Percentiles rank a stretch among this genome's conserved stretches.
Conservation (phyloP, 2,113 vertebrate species). For the Zosterops pallidus region DNA sequence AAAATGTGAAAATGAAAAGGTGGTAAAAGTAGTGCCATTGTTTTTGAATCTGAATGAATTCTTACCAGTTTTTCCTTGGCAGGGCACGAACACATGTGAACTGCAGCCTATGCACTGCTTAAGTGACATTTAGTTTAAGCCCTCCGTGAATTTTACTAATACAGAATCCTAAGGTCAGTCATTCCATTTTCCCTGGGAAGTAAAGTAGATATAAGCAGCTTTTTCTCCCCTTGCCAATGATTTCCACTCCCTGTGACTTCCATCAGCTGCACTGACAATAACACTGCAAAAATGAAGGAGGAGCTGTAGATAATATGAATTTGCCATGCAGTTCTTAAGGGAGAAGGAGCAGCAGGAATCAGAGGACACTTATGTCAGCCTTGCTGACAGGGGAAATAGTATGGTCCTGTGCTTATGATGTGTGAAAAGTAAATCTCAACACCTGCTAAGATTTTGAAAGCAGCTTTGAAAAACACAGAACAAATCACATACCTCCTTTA, state of each 20-base stretch:
- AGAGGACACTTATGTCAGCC: not conserved
- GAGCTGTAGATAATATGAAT: not conserved
- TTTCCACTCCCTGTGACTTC: not conserved
- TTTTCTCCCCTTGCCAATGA: not conserved
- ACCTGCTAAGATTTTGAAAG: not conserved
- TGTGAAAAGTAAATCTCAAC: not conserved
- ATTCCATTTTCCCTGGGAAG: not conserved
- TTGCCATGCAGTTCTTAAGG: not conserved
- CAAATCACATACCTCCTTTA: not conserved
- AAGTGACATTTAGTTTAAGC: not conserved
- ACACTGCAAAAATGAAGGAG: not conserved
- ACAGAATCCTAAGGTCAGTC: not conserved
- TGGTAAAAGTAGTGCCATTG: not conserved
- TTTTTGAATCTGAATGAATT: not conserved
- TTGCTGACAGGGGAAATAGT: not conserved
- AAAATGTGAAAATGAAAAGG: conserved; percentile 5
- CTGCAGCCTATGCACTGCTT: not conserved
- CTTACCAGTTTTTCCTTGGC: not conserved
- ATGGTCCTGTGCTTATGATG: not conserved
- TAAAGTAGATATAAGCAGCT: not conserved
- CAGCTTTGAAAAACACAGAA: not conserved
- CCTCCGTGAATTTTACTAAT: not conserved
- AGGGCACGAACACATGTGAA: not conserved
- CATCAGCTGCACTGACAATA: not conserved
- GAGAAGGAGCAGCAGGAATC: not conserved